These are phyloP conservation scores for Hystrix brachyura DNA, from an alignment of 2,113 vertebrate genomes.

Conservation along the genomic window DNA sequence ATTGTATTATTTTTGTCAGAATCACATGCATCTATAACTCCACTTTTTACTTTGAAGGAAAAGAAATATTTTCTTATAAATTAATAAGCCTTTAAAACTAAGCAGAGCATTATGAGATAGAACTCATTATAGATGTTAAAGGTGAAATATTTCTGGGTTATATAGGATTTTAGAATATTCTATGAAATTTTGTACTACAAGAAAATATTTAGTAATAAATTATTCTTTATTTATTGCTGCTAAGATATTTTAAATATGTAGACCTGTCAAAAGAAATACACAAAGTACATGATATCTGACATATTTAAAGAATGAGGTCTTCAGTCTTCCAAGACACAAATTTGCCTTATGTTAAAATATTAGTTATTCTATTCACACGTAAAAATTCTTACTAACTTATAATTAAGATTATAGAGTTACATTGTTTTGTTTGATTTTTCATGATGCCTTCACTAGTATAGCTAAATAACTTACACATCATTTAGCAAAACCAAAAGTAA, in stretches of 20 bases:
- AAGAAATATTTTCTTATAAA: constrained; percentile 14
- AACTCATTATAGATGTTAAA: background rate
- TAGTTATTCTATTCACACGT: background rate
- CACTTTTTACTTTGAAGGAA: background rate
- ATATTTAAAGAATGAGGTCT: background rate
- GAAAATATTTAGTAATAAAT: background rate
- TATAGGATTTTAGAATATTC: background rate
- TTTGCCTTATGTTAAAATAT: background rate
- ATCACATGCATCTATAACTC: background rate
- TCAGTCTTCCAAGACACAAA: background rate
- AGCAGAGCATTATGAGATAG: background rate
- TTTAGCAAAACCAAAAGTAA: background rate
- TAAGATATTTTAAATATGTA: background rate
- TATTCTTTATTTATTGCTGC: background rate
- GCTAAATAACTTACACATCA: background rate
- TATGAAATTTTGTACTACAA: background rate
- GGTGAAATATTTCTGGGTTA: background rate
- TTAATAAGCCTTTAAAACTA: background rate
- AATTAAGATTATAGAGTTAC: background rate
- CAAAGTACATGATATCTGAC: background rate
- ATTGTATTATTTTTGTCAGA: constrained; percentile 51
- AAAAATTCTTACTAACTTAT: background rate
- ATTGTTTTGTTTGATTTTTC: background rate
- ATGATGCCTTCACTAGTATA: background rate
- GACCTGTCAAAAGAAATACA: background rate